phyloP scores from a whole-genome alignment of 1,140 invertebrate genomes.

The Ridgeia piscesae region DNA sequence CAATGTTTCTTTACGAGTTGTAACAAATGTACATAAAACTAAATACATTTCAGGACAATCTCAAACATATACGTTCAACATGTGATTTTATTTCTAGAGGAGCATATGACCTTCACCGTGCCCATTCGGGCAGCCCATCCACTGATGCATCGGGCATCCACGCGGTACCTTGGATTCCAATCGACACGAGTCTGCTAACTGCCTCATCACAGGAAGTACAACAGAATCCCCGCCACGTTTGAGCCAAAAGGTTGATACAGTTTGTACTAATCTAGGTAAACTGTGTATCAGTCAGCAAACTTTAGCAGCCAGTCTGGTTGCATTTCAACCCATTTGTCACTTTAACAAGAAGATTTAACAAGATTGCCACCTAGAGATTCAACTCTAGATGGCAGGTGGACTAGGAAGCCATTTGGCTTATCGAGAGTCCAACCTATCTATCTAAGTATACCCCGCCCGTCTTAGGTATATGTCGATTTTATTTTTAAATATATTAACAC shows the following conservation, averaged over 20 bases:
- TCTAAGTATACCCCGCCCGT: no score
- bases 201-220: conserved; percentile 32
- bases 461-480: no score
- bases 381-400: no score
- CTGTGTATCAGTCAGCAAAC: no score
- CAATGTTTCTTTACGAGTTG: no score
- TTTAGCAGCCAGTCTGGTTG: no score
- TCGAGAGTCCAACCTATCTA: no score
- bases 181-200: conserved; percentile 38
- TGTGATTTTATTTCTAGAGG: conserved; percentile 30
- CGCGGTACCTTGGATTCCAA: conserved; percentile 33
- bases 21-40: background rate
- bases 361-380: no score
- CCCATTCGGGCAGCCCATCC: conserved; percentile 29
- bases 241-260: conserved; percentile 35
- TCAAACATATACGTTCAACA: conserved; percentile 30
- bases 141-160: conserved; percentile 14
- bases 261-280: background rate
- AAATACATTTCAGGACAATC: conserved; percentile 31
- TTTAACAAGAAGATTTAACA: no score
- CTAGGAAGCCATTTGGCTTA: no score
- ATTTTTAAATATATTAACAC: no score
- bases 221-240: conserved; percentile 40
- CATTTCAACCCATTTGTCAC: no score
- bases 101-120: conserved; percentile 38